phyloP scores from a whole-genome alignment of 2,888 invertebrate genomes.

The Petrolisthes cinctipes region DNA sequence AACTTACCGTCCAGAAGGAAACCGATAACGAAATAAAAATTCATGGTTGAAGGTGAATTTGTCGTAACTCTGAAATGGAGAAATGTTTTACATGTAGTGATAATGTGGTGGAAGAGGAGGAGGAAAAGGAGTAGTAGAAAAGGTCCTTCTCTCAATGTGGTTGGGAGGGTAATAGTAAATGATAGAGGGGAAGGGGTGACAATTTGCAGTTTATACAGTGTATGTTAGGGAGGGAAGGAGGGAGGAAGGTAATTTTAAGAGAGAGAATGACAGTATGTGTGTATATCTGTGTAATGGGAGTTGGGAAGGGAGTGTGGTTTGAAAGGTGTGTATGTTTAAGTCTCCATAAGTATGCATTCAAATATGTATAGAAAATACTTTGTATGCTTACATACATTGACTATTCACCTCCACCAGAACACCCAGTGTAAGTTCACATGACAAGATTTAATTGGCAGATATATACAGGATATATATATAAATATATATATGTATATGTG shows the following conservation, averaged over 20 bases:
- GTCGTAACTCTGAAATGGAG: too few species aligned
- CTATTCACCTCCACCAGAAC: neutral
- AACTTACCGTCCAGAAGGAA: too few species aligned
- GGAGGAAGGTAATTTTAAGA: too few species aligned
- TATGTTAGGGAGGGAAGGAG: too few species aligned
- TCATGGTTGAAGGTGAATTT: too few species aligned
- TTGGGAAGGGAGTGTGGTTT: too few species aligned
- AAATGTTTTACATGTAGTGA: neutral
- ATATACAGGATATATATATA: constrained; percentile 25
- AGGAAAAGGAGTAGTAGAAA: neutral
- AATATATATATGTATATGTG: constrained; percentile 23
- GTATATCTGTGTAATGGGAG: too few species aligned
- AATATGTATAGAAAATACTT: neutral
- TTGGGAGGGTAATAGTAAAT: too few species aligned
- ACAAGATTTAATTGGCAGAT: neutral
- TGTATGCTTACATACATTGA: neutral
- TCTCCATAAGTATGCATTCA: neutral
- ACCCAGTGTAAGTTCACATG: constrained; percentile 2
- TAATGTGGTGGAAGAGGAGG: constrained; percentile 9
- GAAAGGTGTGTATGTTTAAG: neutral
- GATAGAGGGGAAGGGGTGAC: too few species aligned
- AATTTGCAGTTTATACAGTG: too few species aligned
- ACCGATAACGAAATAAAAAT: too few species aligned
- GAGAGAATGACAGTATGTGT: too few species aligned
- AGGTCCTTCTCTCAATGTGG: neutral